These are phyloP conservation scores for Uria aalge DNA, from an alignment of 2,113 vertebrate genomes.

Conservation along the genomic window DNA sequence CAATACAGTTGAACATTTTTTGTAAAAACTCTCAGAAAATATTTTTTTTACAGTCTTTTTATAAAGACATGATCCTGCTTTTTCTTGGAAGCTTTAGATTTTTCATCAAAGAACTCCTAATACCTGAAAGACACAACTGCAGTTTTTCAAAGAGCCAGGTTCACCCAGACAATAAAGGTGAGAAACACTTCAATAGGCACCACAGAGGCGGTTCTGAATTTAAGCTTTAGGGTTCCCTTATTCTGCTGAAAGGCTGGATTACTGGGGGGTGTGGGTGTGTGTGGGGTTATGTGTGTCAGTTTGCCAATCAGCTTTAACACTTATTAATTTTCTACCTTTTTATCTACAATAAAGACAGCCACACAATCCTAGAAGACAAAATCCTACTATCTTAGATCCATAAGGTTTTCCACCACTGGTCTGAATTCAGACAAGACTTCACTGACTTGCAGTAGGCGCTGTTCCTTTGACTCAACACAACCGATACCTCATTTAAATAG, in stretches of 20 bases:
- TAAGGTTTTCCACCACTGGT: background rate
- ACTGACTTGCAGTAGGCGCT: background rate
- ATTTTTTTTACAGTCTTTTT: background rate
- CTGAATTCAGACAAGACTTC: background rate
- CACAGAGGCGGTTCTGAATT: background rate
- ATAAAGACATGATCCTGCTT: background rate
- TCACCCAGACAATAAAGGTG: background rate
- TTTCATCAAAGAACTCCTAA: background rate
- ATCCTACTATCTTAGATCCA: background rate
- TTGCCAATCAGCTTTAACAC: background rate
- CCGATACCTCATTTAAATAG: background rate
- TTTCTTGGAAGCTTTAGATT: background rate
- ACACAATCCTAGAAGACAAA: background rate
- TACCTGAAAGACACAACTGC: background rate
- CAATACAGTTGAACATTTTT: background rate
- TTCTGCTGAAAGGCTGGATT: background rate
- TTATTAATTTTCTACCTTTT: background rate
- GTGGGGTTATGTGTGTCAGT: too few relatives aligned
- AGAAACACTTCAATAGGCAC: background rate
- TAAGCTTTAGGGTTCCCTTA: background rate
- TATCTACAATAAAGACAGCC: background rate
- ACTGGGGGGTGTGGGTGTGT: accelerated
- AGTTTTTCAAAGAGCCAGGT: background rate
- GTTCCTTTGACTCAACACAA: background rate
- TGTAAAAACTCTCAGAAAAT: background rate